These are phyloP conservation scores for Carterocephalus palaemon DNA, from an alignment of 2,888 invertebrate genomes.

Conservation along the genomic window DNA sequence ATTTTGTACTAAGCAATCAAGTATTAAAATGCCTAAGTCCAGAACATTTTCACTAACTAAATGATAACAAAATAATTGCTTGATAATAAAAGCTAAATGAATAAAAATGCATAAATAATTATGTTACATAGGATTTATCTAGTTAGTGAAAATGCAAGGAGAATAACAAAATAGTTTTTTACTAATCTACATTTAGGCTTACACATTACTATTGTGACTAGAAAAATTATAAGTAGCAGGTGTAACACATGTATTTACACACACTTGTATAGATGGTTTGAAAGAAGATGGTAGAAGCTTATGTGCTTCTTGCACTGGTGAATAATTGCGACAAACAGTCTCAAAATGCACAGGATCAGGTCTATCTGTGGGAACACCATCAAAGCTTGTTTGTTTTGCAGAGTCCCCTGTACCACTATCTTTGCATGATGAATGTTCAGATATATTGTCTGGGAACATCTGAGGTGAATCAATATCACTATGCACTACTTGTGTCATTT, in stretches of 20 bases:
- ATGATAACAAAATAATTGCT: constrained; percentile 35
- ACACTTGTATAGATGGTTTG: constrained; percentile 75
- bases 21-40: constrained; percentile 49
- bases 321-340: constrained; percentile 65
- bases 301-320: constrained; percentile 73
- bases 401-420: constrained; percentile 90
- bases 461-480: constrained; percentile 74
- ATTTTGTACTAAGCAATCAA: constrained; percentile 76
- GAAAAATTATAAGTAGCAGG: constrained; percentile 78
- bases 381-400: constrained; percentile 85
- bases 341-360: constrained; percentile 73
- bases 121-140: constrained; percentile 29
- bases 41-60: constrained; percentile 67
- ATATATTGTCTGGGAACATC: constrained; percentile 82
- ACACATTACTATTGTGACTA: constrained; percentile 76
- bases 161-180: constrained; percentile 39
- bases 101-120: constrained; percentile 7
- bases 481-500: constrained; percentile 73
- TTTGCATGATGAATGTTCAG: constrained; percentile 87
- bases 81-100: constrained; percentile 7
- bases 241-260: constrained; percentile 74
- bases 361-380: constrained; percentile 71
- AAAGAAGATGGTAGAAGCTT: constrained; percentile 74
- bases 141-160: constrained; percentile 66
- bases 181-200: constrained; percentile 41